Evolutionary conservation across 2,888 invertebrate genomes (phyloP), one percentile per base, ranked within the genome.

Genomic region (Spisula solida): DNA sequence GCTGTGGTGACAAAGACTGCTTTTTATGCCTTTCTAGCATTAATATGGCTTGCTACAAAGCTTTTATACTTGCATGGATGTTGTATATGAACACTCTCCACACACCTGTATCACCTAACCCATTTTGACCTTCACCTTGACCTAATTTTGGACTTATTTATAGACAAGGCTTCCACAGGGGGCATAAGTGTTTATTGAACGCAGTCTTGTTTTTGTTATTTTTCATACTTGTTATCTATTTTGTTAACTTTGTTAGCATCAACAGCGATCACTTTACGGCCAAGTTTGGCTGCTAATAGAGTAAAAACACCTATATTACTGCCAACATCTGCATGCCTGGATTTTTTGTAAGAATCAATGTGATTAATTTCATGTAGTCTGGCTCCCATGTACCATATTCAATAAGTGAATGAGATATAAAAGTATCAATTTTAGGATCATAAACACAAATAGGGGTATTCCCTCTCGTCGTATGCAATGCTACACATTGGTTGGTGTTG

Each of bases 291-390:
- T 31, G 86, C 90, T 78, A 87, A 92, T 12, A 94, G 25, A 18
- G 93, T 91, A 60, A 90, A 94, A 16, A 91, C 92, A 16, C 94
- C 94, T n/a, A 94, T 90, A 84, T 94, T 94, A 51, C 92, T 93
- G 0, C 94, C 94, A 34, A 94, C 47, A 83, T 94, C 94, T 86
- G 81, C 55, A 92, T 47, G n/a, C 85, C 86, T 66, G 60, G 60
- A 25, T 66, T 25, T 4, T 66, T n/a, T 25, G 20, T 25, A 6
- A 66, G 60, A 25, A 66, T n/a, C 12, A 25, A 66, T 25, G 60
- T 10, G 0, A 66, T 25, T 25, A 25, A 25, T n/a, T 66, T n/a
- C 25, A 66, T n/a, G 25, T 4, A 2, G n/a, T 25, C 25, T 25
- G 1, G 8, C 10, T 66, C 60, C 60, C 60, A 66, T 10, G n/a